A percentile compares a stretch with the other conserved stretches of the same genome.
Evolutionary conservation across 2,113 vertebrate species (phyloP).

Genomic region (Ictalurus furcatus): DNA sequence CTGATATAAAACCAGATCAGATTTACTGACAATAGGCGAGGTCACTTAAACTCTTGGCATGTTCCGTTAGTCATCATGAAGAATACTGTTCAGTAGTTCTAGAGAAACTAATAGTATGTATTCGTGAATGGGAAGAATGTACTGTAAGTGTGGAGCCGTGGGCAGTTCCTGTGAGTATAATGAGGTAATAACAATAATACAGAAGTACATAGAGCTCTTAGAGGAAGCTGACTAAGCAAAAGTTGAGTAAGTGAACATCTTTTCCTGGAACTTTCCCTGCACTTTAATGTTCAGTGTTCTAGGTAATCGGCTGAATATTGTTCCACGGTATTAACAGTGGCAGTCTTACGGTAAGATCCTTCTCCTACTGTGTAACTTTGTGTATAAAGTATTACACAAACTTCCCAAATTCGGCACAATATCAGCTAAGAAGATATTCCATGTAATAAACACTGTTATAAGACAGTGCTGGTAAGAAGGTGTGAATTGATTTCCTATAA

Average conservation of each 20-base stretch:
- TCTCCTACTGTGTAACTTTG: not conserved
- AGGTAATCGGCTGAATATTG: not conserved
- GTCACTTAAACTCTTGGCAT: not conserved
- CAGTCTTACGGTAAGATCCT: not conserved
- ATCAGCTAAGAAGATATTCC: not conserved
- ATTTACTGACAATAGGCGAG: not conserved
- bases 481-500: not conserved
- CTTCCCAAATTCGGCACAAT: not conserved
- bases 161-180: not conserved
- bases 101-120: not conserved
- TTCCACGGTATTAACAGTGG: not conserved
- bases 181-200: not conserved
- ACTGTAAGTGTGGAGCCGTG: not conserved
- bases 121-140: not conserved
- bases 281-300: not conserved
- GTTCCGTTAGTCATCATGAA: not conserved
- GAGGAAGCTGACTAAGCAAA: slow-evolving; percentile 33
- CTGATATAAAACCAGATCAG: slow-evolving; percentile 12
- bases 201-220: not conserved
- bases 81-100: not conserved
- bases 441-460: not conserved
- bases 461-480: not conserved
- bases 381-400: not conserved
- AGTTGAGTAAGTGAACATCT: not conserved
- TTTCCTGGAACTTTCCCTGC: not conserved